Percentiles rank a stretch among this genome's conserved stretches.
Evolutionary conservation across 2,113 vertebrate species (phyloP).

Genomic region (Pterocles gutturalis): DNA sequence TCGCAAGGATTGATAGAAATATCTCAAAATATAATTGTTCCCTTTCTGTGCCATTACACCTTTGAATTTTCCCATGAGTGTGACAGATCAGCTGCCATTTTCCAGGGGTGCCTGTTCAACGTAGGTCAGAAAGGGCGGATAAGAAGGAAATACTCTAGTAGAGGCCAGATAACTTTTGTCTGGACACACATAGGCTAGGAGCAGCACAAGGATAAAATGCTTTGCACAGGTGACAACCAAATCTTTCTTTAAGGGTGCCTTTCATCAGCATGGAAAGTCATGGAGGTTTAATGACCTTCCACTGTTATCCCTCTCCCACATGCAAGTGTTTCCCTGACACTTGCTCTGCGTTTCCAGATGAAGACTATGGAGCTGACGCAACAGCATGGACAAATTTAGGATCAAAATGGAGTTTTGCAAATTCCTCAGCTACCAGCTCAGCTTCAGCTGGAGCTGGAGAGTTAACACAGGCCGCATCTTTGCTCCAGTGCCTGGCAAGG

Average conservation of each 20-base stretch:
- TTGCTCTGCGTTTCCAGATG: background rate
- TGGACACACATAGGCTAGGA: fast-evolving
- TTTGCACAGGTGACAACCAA: background rate
- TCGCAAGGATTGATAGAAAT: background rate
- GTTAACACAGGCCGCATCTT: background rate
- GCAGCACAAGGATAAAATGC: background rate
- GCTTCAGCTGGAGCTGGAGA: background rate
- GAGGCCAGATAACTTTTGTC: background rate
- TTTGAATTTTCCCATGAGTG: background rate
- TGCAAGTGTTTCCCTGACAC: background rate
- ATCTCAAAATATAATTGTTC: background rate
- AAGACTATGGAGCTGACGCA: fast-evolving
- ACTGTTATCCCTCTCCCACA: background rate
- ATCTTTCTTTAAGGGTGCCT: background rate
- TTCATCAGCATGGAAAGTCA: background rate
- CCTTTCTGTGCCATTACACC: background rate
- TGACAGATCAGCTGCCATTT: conserved; percentile 26
- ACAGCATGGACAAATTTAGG: background rate
- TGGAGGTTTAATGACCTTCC: background rate
- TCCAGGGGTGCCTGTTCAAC: background rate
- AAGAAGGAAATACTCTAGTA: background rate
- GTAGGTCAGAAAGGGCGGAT: background rate
- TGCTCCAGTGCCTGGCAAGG: background rate
- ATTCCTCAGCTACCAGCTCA: background rate
- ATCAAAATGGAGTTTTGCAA: background rate